Evolutionary conservation across 2,113 vertebrate genomes (phyloP).

Genomic region (Alces alces): DNA sequence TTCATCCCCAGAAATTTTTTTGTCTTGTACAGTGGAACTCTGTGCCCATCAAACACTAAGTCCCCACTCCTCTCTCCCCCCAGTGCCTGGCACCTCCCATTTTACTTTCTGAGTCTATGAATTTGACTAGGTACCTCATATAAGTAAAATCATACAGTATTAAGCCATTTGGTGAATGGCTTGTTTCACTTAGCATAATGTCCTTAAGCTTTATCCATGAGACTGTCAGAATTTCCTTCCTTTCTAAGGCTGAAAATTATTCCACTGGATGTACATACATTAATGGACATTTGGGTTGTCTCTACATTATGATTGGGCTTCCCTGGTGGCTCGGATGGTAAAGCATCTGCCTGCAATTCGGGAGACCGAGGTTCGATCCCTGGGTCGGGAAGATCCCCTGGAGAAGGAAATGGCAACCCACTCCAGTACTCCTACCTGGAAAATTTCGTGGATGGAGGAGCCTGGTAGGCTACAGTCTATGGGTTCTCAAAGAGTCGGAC

Average conservation of each 20-base stretch:
- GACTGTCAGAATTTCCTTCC: background rate
- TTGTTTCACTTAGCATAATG: background rate
- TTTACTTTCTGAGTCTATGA: background rate
- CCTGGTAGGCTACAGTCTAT: background rate
- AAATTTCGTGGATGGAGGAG: background rate
- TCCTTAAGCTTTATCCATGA: background rate
- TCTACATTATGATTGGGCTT: background rate
- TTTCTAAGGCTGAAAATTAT: background rate
- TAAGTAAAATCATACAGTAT: background rate
- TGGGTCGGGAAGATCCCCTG: background rate
- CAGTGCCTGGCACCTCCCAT: background rate
- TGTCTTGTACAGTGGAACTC: background rate
- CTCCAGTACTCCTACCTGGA: background rate
- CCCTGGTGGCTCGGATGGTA: background rate
- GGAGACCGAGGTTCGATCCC: background rate
- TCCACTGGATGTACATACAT: background rate
- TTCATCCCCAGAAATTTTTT: background rate
- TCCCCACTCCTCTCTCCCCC: accelerated
- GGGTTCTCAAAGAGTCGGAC: background rate
- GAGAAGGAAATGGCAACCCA: background rate
- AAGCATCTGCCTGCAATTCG: background rate
- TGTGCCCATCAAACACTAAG: background rate
- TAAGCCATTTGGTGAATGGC: background rate
- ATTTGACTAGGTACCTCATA: background rate
- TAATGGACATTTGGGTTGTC: background rate